Evolutionary conservation across 2,888 invertebrate species (phyloP).

Genomic region (Sylvicola fuscatus): DNA sequence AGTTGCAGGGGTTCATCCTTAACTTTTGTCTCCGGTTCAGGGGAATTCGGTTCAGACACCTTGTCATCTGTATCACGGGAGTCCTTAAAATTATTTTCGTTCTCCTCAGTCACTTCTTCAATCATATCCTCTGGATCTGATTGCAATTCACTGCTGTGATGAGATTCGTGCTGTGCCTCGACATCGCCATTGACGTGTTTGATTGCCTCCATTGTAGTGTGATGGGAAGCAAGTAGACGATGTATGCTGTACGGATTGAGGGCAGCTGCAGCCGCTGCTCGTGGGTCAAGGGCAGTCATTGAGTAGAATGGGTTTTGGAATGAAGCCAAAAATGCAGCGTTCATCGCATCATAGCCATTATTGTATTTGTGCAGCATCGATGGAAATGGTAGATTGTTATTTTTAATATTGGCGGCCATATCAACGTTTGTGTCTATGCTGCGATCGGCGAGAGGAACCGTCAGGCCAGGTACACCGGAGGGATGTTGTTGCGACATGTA

Average conservation of each 20-base stretch:
- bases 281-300: constrained; percentile 20
- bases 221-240: constrained; percentile 15
- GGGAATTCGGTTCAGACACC: too few relatives aligned
- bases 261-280: constrained; percentile 6
- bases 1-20: constrained; percentile 7
- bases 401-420: background rate
- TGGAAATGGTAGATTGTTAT: too few relatives aligned
- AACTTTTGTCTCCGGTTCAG: constrained; percentile 8
- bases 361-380: constrained; percentile 35
- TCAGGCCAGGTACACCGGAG: background rate
- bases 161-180: too few relatives aligned
- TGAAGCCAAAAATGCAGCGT: constrained; percentile 34
- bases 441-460: too few relatives aligned
- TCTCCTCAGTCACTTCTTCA: constrained; percentile 39
- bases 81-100: constrained; percentile 12
- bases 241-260: constrained; percentile 24
- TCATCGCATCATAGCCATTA: constrained; percentile 31
- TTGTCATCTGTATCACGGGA: too few relatives aligned
- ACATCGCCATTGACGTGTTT: constrained; percentile 4
- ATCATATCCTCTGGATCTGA: constrained; percentile 37
- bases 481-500: background rate
- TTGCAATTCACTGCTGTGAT: constrained; percentile 8
- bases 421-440: constrained; percentile 22
- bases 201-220: constrained; percentile 1
- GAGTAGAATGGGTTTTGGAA: constrained; percentile 22